Conservation (phyloP, 2,888 invertebrate genomes). For the Epinotia nisella region DNA sequence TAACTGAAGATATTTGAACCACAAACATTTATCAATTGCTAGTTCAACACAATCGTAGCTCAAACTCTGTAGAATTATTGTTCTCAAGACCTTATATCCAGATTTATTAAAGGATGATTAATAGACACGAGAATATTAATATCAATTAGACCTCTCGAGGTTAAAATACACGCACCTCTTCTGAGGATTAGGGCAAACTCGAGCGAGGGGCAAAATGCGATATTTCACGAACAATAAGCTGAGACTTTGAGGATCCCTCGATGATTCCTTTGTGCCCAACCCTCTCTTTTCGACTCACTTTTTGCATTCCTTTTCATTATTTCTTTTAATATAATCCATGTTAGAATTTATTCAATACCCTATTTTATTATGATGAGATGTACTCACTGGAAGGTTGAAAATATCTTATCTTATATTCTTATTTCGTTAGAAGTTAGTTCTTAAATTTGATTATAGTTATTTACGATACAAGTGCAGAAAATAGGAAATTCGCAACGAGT, state of each 20-base stretch:
- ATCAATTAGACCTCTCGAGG: conserved; percentile 23
- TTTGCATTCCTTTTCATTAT: conserved; percentile 32
- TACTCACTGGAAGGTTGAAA: neutral
- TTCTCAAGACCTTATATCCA: neutral
- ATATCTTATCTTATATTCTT: neutral
- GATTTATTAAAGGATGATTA: conserved; percentile 21
- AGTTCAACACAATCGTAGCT: conserved; percentile 2
- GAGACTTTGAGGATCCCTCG: conserved; percentile 39
- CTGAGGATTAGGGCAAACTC: conserved; percentile 23
- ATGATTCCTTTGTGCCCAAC: conserved; percentile 40
- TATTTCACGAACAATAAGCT: conserved; percentile 40
- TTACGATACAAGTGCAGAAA: too few species aligned
- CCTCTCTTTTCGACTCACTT: conserved; percentile 31
- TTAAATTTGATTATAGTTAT: too few species aligned
- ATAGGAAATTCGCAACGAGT: too few species aligned
- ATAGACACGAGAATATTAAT: conserved; percentile 25
- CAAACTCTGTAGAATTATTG: neutral
- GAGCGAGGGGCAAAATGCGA: conserved; percentile 25
- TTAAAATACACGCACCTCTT: conserved; percentile 34
- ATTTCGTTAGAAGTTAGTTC: too few species aligned
- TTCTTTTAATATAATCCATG: conserved; percentile 22
- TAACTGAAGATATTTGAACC: neutral
- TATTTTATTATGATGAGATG: conserved; percentile 5
- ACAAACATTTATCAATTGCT: conserved; percentile 6
- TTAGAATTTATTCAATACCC: neutral